Percentiles rank a stretch among this genome's conserved stretches.
phyloP scores from a whole-genome alignment of 2,113 vertebrate genomes.

The human region GRCh38 chr20:19688001-19688500 shows the following conservation, averaged over 20 bases:
- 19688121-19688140: neutral
- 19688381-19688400: no score
- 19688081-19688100: neutral
- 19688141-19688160: neutral
- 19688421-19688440: neutral
- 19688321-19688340: fast-evolving
- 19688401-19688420: neutral
- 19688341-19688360: neutral
- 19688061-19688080: neutral
- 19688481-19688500: neutral
- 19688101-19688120: neutral
- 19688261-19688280: no score
- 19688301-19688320: neutral
- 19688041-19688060: neutral
- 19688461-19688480: no score
- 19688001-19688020: neutral
- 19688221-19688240: neutral
- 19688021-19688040: fast-evolving
- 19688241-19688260: neutral
- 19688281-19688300: neutral
- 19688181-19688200: neutral
- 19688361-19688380: neutral
- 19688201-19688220: neutral
- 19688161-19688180: neutral
- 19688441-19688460: no score